Evolutionary conservation across 1,140 invertebrate genomes (phyloP), one percentile per base, ranked within the genome.

Genomic region (Metaphire vulgaris): DNA sequence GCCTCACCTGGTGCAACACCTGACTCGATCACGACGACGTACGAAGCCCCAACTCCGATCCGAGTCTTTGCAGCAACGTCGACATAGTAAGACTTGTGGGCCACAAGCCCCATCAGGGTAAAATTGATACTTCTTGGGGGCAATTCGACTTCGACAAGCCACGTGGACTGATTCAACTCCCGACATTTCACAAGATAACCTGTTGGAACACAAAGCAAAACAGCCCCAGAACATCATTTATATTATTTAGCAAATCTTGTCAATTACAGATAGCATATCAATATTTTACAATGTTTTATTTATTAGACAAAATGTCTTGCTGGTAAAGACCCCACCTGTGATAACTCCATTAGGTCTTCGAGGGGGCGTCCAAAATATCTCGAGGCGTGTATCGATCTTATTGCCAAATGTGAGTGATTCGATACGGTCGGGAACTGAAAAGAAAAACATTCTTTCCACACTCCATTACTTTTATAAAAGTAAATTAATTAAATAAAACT

Each of bases 391-490:
- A 86, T 98, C 96, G 32, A 93, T 93, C 69, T 99, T 91, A 79
- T 98, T 93, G 79, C 95, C 91, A 87, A 99, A 98, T 81, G 92
- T 92, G 34, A 99, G 85, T 84, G 90, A 92, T 1, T 89, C 89
- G 0, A 99, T 92, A 88, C 93, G 91, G 81, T 92, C 94, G 2
- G 97, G 97, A 33, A 95, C 41, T 56, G 21, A 56, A 56, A 56
- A 6, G 21, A 56, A 21, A 56, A 56, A n/a, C n/a, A n/a, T n/a
- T n/a, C n/a, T n/a, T n/a, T n/a, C n/a, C n/a, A n/a, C n/a, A n/a
- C n/a, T n/a, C n/a, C n/a, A n/a, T n/a, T n/a, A n/a, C n/a, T n/a
- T n/a, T n/a, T n/a, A n/a, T n/a, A n/a, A n/a, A n/a, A n/a, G n/a
- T n/a, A n/a, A n/a, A n/a, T n/a, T n/a, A n/a, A n/a, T n/a, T n/a